A percentile compares a stretch with the other conserved stretches of the same genome.
phyloP scores from a whole-genome alignment of 2,113 vertebrate genomes.

The Danionella cerebrum region DNA sequence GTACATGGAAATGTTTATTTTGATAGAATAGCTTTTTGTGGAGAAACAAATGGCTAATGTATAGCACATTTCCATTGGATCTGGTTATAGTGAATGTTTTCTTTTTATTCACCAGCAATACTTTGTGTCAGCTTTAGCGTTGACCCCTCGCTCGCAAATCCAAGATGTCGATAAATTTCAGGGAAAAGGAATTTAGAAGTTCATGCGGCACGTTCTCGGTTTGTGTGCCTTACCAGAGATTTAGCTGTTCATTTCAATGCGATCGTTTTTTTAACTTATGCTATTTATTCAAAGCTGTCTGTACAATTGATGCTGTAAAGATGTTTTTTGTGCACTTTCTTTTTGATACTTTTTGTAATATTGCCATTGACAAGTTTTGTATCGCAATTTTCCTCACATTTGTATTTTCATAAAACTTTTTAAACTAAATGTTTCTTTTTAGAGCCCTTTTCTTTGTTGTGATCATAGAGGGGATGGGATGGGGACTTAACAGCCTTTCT shows the following conservation, averaged over 20 bases:
- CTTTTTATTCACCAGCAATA: constrained; percentile 28
- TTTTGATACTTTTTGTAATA: constrained; percentile 49
- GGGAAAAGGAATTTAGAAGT: constrained; percentile 15
- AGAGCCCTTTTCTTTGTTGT: background rate
- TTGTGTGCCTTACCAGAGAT: constrained; percentile 61
- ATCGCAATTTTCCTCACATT: constrained; percentile 42
- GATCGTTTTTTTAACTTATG: constrained; percentile 67
- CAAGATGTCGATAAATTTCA: constrained; percentile 29
- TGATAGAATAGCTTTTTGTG: background rate
- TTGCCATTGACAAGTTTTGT: constrained; percentile 52
- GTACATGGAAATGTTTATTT: background rate
- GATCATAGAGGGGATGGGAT: too few relatives aligned
- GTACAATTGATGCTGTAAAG: constrained; percentile 55
- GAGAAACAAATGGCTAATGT: background rate
- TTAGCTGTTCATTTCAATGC: constrained; percentile 48
- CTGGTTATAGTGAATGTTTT: constrained; percentile 14
- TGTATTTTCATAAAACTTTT: constrained; percentile 48
- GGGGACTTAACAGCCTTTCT: too few relatives aligned
- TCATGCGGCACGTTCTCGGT: constrained; percentile 31
- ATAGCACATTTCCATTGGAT: too few relatives aligned
- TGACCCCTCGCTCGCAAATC: background rate
- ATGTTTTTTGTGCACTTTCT: constrained; percentile 64
- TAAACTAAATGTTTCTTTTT: background rate
- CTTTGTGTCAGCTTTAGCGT: background rate
- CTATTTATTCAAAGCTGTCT: constrained; percentile 67